Base-by-base conservation (phyloP, 2,797 vertebrate genomes). In the Ceryle rudis region DNA sequence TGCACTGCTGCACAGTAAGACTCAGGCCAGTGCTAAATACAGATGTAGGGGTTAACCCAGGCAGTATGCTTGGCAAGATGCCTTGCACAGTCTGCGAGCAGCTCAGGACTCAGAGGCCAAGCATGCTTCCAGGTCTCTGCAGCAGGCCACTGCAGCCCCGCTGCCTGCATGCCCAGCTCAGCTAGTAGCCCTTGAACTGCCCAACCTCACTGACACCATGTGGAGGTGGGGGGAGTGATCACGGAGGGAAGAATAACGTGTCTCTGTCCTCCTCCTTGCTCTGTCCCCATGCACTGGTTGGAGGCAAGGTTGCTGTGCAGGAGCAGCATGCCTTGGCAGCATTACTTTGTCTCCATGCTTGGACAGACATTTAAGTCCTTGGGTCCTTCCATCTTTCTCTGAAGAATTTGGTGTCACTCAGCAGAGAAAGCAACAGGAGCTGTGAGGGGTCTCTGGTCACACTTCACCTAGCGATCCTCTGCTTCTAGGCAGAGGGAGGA, bases 1-100 rank as follows among this genome's bases (percentile, higher is more conserved):
- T 9, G 23, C 1, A 10, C 22, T 2, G 0, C 4, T 44, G 37
- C n/a, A 22, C 2, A 17, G 42, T 0, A 2, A 60, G 41, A 15
- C 33, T 55, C 49, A 25, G 66, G 58, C 7, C 23, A 6, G 41
- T 6, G 44, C 58, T 54, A 33, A 33, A 31, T 14, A 23, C 10
- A 33, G 0, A 2, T 0, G 6, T 2, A n/a, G n/a, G n/a, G 51
- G 19, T 26, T 55, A 55, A 64, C 8, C 22, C 33, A 15, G 58
- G 33, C 54, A 61, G 29, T 5, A 5, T 6, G 16, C 14, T 23
- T 73, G 73, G 39, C n/a, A 29, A 42, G 51, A 16, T 13, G 39
- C 29, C 51, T 78, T 47, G 55, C 47, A 44, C 22, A 33, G 69
- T 9, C 57, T 44, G 4, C 2, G 4, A 62, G 33, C 25, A 15